Evolutionary conservation across 2,113 vertebrate genomes (phyloP).

Genomic region (Phyllostomus hastatus): DNA sequence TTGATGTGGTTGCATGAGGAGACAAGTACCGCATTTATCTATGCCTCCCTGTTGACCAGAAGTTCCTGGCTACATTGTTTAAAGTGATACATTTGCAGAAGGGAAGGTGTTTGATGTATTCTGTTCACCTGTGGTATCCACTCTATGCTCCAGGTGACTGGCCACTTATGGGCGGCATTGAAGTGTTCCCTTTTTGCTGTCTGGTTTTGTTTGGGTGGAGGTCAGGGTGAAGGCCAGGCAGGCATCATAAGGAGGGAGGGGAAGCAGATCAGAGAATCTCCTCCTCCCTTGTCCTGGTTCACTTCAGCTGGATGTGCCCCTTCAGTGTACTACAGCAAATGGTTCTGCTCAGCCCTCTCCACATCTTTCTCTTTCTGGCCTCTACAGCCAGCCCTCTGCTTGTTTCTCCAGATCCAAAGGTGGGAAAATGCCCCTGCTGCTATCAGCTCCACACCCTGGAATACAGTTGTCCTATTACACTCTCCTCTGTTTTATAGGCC

Average conservation of each 20-base stretch:
- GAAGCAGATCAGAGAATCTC: background rate
- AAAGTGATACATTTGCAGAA: background rate
- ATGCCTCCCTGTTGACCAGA: too few relatives aligned
- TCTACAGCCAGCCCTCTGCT: rapidly evolving
- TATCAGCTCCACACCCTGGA: background rate
- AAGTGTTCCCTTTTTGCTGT: too few relatives aligned
- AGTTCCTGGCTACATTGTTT: background rate
- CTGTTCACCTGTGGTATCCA: background rate
- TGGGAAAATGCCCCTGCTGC: rapidly evolving
- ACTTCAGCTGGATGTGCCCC: background rate
- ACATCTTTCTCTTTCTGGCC: background rate
- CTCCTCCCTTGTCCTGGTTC: background rate
- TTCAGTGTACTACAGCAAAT: rapidly evolving
- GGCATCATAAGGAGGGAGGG: background rate
- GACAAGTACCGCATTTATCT: too few relatives aligned
- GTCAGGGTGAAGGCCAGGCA: background rate
- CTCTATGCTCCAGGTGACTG: background rate
- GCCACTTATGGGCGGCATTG: rapidly evolving
- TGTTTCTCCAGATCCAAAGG: background rate
- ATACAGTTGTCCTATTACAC: background rate
- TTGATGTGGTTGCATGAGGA: too few relatives aligned
- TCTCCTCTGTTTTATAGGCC: background rate
- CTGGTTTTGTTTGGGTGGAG: background rate
- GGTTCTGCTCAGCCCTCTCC: too few relatives aligned
- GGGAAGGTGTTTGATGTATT: background rate